Percentiles rank a stretch among this genome's conserved stretches.
Conservation (phyloP, 2,797 vertebrate species). For the Leuciscus waleckii region DNA sequence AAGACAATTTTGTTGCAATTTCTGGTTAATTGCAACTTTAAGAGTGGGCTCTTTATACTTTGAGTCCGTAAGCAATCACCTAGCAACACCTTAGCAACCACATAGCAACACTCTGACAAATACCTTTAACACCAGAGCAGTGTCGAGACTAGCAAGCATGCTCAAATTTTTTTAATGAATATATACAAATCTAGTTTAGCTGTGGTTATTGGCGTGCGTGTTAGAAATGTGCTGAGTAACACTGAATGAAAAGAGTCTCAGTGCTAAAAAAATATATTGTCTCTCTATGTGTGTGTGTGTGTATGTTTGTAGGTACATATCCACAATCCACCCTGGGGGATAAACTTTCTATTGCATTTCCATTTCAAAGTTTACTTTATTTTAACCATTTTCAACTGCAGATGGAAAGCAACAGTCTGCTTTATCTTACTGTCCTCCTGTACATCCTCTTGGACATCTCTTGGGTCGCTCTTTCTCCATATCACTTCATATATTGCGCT, state of each 20-base stretch:
- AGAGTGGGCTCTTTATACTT: not conserved
- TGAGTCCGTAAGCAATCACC: not conserved
- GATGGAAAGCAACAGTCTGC: constrained; percentile 16
- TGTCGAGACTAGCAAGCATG: not conserved
- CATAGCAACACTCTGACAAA: not conserved
- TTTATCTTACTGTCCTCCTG: constrained; percentile 2
- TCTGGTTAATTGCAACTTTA: not conserved
- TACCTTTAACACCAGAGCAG: not conserved
- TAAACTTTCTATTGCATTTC: constrained; percentile 34
- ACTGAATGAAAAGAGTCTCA: constrained; percentile 25
- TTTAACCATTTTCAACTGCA: constrained; percentile 21
- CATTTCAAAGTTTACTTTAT: constrained; percentile 46
- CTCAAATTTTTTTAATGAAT: not conserved
- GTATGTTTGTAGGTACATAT: too few species aligned
- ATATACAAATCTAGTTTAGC: not conserved
- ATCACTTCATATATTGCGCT: not conserved
- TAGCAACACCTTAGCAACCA: not conserved
- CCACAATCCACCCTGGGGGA: constrained; percentile 5
- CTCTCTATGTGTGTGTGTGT: not conserved
- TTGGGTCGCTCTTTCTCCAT: not conserved
- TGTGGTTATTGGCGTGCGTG: constrained; percentile 10
- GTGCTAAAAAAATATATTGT: not conserved
- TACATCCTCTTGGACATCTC: not conserved
- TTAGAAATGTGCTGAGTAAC: constrained; percentile 50
- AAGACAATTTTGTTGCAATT: not conserved